A percentile compares a stretch with the other conserved stretches of the same genome.
Evolutionary conservation across 2,888 invertebrate species (phyloP).

Genomic region (Ichneumoninae sp.): DNA sequence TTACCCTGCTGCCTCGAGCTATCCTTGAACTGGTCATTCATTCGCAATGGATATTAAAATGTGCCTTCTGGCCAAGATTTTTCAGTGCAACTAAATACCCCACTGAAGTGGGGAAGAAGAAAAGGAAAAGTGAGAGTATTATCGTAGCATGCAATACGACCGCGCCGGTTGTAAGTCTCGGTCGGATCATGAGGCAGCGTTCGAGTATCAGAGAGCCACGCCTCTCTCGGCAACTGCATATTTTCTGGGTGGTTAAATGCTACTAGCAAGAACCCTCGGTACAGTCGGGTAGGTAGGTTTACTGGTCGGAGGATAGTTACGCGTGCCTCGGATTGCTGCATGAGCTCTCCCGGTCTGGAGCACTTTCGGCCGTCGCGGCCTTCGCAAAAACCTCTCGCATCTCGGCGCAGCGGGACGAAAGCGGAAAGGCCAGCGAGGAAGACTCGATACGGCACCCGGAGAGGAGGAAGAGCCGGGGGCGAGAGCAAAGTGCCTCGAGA

Average conservation of each 20-base stretch:
- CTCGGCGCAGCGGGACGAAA: conserved; percentile 16
- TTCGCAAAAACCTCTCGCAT: conserved; percentile 23
- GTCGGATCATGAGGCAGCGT: conserved; percentile 39
- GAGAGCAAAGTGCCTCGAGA: conserved; percentile 37
- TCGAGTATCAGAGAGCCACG: conserved; percentile 50
- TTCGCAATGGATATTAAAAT: conserved; percentile 32
- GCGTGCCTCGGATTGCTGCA: conserved; percentile 30
- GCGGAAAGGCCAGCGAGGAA: conserved; percentile 10
- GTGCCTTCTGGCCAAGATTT: conserved; percentile 7
- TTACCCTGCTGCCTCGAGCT: conserved; percentile 10
- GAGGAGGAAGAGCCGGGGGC: conserved; percentile 24
- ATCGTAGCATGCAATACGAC: neutral
- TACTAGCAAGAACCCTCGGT: conserved; percentile 29
- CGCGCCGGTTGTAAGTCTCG: conserved; percentile 18
- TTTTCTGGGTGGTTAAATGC: conserved; percentile 58
- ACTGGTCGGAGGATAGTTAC: conserved; percentile 48
- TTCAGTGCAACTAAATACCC: conserved; percentile 36
- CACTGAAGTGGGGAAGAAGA: conserved; percentile 16
- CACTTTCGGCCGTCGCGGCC: conserved; percentile 37
- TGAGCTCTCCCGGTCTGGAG: conserved; percentile 7
- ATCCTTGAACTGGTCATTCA: conserved; percentile 29
- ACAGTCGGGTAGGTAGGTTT: conserved; percentile 34
- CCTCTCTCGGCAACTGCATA: conserved; percentile 50
- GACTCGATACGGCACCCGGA: neutral
- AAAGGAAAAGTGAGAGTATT: conserved; percentile 15